Base-by-base conservation (phyloP, 2,113 vertebrate genomes). In the Bujurquina vittata region DNA sequence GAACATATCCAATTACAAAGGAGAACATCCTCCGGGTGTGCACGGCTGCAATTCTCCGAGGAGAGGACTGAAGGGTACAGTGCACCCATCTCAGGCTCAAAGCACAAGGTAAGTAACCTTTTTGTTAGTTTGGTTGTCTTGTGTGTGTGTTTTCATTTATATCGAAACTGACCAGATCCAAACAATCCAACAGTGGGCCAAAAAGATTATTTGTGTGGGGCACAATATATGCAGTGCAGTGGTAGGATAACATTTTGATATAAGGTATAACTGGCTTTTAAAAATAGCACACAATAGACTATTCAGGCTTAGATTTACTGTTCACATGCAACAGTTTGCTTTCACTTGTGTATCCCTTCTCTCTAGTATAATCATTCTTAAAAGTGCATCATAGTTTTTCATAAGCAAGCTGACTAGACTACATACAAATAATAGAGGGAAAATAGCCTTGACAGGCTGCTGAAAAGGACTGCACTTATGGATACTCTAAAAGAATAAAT, bases 1-100 rank as follows among this genome's bases (percentile, higher is more conserved):
- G 33, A 81, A 33, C 83, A 57, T 65, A 93, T 94, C 92, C 74
- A n/a, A 26, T 94, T 93, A 88, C 94, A 88, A 69, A 61, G 79
- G 26, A 89, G 78, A 88, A 58, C 77, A 83, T 81, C 73, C 83
- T 86, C 72, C 73, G 60, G 77, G 52, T 69, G 60, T 65, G 40
- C 52, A 57, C 46, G 55, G 31, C 79, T 63, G 82, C 79, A 76
- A 49, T 77, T 63, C 81, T 58, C 76, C 22, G 59, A 81, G 72
- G 78, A 84, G 82, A 75, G 67, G 29, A 83, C 31, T 7, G 67
- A 77, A 72, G 40, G 75, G 37, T 58, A 78, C 75, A 29, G 63
- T 18, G 22, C 37, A 83, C 40, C 67, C 79, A 87, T 80, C 85
- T 63, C 1, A 72, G 56, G 69, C 52, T 40, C 2, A 58, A 84